Evolutionary conservation across 2,113 vertebrate species (phyloP).

Genomic region (Hiodon tergisus): DNA sequence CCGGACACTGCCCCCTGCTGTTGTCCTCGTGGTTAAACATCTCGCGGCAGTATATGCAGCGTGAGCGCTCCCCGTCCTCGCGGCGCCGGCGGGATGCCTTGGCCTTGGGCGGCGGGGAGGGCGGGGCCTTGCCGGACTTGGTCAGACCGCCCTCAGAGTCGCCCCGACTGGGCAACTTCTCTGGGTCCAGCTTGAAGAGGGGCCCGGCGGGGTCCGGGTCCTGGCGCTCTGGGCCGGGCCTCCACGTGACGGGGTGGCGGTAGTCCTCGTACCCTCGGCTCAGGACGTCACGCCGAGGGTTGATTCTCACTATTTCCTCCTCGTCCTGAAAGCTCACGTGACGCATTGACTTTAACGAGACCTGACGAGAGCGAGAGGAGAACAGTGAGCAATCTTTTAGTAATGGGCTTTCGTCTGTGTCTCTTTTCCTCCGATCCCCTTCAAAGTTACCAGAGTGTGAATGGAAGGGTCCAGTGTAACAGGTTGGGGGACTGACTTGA

Average conservation of each 20-base stretch:
- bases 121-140: constrained; percentile 88
- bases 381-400: neutral
- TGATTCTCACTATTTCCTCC: constrained; percentile 96
- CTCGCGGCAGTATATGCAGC: constrained; percentile 95
- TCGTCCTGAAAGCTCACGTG: constrained; percentile 96
- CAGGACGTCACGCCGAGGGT: constrained; percentile 88
- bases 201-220: constrained; percentile 73
- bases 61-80: constrained; percentile 95
- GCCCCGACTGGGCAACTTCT: constrained; percentile 63
- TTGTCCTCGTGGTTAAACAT: constrained; percentile 99
- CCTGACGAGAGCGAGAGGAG: constrained; percentile 49
- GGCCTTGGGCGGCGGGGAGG: constrained; percentile 77
- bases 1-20: constrained; percentile 90
- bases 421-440: no score
- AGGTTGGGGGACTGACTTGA: no score
- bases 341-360: constrained; percentile 75
- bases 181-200: constrained; percentile 87
- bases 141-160: constrained; percentile 76
- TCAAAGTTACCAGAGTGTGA: no score
- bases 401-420: no score
- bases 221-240: constrained; percentile 81
- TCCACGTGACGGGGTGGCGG: constrained; percentile 93
- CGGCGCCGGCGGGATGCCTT: constrained; percentile 87
- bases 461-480: no score
- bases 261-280: constrained; percentile 97